Conservation (phyloP, 2,113 vertebrate genomes). For the Hassar affinis region DNA sequence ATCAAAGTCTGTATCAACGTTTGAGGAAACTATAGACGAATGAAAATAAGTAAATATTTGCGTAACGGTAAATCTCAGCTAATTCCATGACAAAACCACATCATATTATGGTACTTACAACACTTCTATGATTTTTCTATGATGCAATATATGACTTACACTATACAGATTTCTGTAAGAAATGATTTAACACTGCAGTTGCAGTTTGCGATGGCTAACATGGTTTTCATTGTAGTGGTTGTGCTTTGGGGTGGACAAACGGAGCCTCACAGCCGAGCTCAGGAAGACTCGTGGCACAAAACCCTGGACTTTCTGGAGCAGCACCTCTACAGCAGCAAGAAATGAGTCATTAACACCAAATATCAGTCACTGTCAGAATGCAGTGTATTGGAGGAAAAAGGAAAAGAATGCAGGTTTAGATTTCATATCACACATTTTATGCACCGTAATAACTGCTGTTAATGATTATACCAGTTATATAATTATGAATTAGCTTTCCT, state of each 20-base stretch:
- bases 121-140: background rate
- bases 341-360: background rate
- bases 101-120: background rate
- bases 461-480: background rate
- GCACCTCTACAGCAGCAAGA: constrained; percentile 55
- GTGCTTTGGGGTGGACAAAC: constrained; percentile 68
- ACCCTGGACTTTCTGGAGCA: constrained; percentile 64
- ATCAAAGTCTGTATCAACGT: background rate
- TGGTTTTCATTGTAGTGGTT: constrained; percentile 52
- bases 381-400: background rate
- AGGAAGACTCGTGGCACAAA: constrained; percentile 73
- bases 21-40: background rate
- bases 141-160: background rate
- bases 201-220: background rate
- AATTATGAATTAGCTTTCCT: background rate
- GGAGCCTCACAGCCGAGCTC: constrained; percentile 57
- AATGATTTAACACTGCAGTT: background rate
- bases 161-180: background rate
- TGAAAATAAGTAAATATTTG: background rate
- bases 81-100: background rate
- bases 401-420: background rate
- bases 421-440: background rate
- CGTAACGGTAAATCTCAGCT: background rate
- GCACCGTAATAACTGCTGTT: background rate
- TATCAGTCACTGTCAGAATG: background rate